Evolutionary conservation across 2,113 vertebrate species (phyloP).

Genomic region (Rostratula benghalensis): DNA sequence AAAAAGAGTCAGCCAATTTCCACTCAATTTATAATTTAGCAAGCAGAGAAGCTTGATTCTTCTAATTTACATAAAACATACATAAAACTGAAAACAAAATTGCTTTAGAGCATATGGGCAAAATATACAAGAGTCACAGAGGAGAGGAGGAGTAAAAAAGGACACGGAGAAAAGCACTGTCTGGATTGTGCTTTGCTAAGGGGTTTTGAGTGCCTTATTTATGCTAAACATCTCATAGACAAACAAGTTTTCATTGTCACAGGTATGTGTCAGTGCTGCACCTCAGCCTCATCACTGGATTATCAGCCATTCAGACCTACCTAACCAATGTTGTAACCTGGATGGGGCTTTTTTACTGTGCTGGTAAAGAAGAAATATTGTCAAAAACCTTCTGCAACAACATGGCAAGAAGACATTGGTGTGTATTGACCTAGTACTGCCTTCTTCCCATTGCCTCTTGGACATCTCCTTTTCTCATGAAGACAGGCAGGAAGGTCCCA

Average conservation of each 20-base stretch:
- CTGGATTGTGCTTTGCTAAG: neutral
- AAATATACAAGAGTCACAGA: conserved; percentile 5
- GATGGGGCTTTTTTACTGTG: neutral
- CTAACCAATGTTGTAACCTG: rapidly evolving
- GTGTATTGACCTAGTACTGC: neutral
- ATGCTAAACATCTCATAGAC: neutral
- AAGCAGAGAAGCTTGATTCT: neutral
- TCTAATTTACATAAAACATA: conserved; percentile 51
- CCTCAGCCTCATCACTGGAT: neutral
- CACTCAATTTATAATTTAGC: conserved; percentile 58
- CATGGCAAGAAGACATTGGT: neutral
- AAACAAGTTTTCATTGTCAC: neutral
- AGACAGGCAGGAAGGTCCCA: neutral
- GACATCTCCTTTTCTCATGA: neutral
- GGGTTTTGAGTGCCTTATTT: neutral
- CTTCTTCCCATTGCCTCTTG: neutral
- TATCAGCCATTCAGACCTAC: neutral
- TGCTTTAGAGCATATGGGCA: conserved; percentile 26
- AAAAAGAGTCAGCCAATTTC: conserved; percentile 24
- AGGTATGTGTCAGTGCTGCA: rapidly evolving
- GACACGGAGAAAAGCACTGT: neutral
- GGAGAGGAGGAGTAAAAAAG: neutral
- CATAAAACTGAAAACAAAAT: conserved; percentile 35
- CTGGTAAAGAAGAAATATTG: neutral
- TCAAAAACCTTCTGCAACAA: neutral